Evolutionary conservation across 2,797 vertebrate genomes (phyloP).

Genomic region (Darevskia mixta): DNA sequence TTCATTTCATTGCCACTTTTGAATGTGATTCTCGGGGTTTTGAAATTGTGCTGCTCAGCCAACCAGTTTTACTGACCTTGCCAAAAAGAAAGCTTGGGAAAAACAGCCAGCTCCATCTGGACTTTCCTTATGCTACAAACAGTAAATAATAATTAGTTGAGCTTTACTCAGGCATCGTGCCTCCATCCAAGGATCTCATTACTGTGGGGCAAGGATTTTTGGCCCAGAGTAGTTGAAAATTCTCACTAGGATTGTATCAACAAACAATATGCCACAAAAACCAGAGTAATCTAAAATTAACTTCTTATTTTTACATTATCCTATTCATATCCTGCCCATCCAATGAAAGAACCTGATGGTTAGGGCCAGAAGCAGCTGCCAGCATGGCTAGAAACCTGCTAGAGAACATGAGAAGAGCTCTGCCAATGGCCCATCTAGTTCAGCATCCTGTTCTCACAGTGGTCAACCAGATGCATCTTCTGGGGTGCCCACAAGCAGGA

Average conservation of each 20-base stretch:
- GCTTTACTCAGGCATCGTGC: background rate
- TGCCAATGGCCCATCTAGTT: no score
- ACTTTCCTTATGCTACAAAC: conserved; percentile 2
- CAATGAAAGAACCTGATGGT: background rate
- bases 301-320: background rate
- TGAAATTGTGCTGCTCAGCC: conserved; percentile 5
- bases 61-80: conserved; percentile 2
- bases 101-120: conserved; percentile 6
- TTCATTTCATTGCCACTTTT: background rate
- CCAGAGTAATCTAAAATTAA: background rate
- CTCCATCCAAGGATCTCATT: background rate
- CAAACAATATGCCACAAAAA: background rate
- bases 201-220: background rate
- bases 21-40: conserved; percentile 1
- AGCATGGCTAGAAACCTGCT: background rate
- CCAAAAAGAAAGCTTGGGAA: conserved; percentile 13
- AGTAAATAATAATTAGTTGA: background rate
- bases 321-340: background rate
- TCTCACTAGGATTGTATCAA: background rate
- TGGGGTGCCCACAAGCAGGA: no score
- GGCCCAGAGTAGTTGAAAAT: background rate
- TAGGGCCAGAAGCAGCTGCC: background rate
- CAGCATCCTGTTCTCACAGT: no score
- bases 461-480: no score
- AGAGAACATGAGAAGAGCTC: no score